Conservation (phyloP, 2,113 vertebrate genomes). For the Amazona vittata region DNA sequence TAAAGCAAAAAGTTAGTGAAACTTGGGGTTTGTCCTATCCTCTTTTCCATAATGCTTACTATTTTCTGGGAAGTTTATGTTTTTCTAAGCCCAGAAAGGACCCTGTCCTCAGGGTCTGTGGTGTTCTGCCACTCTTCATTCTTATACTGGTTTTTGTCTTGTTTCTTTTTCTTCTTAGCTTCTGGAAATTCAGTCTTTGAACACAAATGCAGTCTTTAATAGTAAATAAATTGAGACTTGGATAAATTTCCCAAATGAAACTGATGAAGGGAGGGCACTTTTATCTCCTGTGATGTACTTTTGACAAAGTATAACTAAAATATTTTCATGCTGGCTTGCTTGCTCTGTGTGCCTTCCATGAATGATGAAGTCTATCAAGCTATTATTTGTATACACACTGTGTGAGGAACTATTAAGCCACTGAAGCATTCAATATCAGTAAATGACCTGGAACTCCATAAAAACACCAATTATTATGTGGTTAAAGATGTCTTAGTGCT, state of each 20-base stretch:
- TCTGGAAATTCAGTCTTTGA: neutral
- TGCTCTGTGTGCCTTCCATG: neutral
- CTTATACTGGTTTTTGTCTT: neutral
- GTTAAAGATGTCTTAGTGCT: neutral
- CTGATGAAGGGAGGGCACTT: neutral
- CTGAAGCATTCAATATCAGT: neutral
- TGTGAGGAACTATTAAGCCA: conserved; percentile 32
- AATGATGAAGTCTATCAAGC: neutral
- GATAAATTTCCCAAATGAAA: neutral
- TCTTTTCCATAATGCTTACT: neutral
- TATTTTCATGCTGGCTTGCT: conserved; percentile 43
- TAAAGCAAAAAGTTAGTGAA: neutral
- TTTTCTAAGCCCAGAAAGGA: neutral
- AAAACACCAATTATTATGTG: conserved; percentile 36
- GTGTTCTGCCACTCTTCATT: neutral
- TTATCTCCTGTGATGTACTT: neutral
- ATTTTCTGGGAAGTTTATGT: neutral
- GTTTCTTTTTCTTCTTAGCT: neutral
- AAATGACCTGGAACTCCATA: conserved; percentile 42
- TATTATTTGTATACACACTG: conserved; percentile 19
- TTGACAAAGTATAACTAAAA: conserved; percentile 51
- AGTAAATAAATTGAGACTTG: neutral
- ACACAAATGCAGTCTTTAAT: neutral
- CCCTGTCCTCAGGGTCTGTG: neutral
- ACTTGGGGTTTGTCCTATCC: neutral